Percentiles rank a stretch among this genome's conserved stretches.
These are phyloP conservation scores for Drosophila sp. DNA, from an alignment of 1,140 invertebrate species.

Conservation along the genomic window DNA sequence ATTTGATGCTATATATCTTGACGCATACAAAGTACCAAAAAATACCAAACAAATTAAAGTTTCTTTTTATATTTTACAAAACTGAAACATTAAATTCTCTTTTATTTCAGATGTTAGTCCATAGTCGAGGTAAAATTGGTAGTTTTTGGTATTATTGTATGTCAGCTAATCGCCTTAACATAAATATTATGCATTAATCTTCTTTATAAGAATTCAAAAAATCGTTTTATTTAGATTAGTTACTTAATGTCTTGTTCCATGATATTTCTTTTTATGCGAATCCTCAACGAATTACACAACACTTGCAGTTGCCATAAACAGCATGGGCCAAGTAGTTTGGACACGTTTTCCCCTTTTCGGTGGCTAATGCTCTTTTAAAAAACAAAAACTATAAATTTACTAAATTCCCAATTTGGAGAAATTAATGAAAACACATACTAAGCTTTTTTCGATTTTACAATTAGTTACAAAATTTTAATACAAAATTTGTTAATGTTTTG, in stretches of 20 bases:
- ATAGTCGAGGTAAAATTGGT: constrained; percentile 60
- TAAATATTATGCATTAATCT: constrained; percentile 2
- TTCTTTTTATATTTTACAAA: not conserved
- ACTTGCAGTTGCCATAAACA: constrained; percentile 76
- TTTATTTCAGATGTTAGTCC: constrained; percentile 77
- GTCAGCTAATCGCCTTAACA: not conserved
- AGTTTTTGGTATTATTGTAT: constrained; percentile 53
- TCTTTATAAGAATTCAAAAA: constrained; percentile 10
- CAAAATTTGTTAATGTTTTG: not conserved
- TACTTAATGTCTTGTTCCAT: constrained; percentile 40
- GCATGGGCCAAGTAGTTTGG: constrained; percentile 83
- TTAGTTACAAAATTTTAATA: not conserved
- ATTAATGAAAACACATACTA: constrained; percentile 41
- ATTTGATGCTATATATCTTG: not conserved
- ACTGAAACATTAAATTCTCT: constrained; percentile 40
- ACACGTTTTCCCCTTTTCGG: constrained; percentile 76
- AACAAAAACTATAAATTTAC: not conserved
- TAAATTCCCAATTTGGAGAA: not conserved
- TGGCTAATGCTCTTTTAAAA: constrained; percentile 57
- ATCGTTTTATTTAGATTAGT: constrained; percentile 25
- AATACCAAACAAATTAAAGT: not conserved
- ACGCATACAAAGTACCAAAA: constrained; percentile 25
- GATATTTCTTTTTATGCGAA: constrained; percentile 52
- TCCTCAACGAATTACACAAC: constrained; percentile 41
- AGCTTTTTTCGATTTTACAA: constrained; percentile 67